Conservation (phyloP, 2,113 vertebrate genomes). For the Myxocyprinus asiaticus region DNA sequence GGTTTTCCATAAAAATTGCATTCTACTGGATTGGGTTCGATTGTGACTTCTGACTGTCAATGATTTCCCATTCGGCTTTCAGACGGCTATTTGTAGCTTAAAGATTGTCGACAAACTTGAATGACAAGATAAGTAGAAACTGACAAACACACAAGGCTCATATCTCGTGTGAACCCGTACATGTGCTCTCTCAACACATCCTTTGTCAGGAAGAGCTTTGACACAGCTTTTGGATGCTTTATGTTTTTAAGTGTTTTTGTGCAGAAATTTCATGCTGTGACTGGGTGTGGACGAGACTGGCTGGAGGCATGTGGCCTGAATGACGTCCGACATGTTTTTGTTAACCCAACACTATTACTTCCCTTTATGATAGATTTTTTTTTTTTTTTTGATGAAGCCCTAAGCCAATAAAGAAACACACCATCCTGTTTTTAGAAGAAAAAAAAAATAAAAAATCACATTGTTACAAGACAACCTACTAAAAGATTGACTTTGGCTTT, state of each 20-base stretch:
- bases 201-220: not conserved
- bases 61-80: not conserved
- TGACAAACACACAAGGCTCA: not conserved
- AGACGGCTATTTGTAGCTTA: not conserved
- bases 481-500: not conserved
- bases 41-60: not conserved
- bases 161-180: not conserved
- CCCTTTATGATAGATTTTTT: not conserved
- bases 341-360: slow-evolving; percentile 37
- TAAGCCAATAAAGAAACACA: slow-evolving; percentile 1
- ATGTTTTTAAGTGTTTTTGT: slow-evolving; percentile 2
- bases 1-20: slow-evolving; percentile 10
- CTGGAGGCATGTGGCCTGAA: not conserved
- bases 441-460: not conserved
- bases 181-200: not conserved
- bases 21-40: not conserved
- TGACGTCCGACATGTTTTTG: slow-evolving; percentile 5
- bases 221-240: not conserved
- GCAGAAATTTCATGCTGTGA: not conserved
- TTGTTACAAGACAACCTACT: too few species aligned
- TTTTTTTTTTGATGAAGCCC: not conserved
- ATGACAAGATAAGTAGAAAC: slow-evolving; percentile 11
- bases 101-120: slow-evolving; percentile 31
- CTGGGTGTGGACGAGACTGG: slow-evolving; percentile 2
- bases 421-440: not conserved